Base-by-base conservation (phyloP, 2,797 vertebrate species). In the Microhierax caerulescens region DNA sequence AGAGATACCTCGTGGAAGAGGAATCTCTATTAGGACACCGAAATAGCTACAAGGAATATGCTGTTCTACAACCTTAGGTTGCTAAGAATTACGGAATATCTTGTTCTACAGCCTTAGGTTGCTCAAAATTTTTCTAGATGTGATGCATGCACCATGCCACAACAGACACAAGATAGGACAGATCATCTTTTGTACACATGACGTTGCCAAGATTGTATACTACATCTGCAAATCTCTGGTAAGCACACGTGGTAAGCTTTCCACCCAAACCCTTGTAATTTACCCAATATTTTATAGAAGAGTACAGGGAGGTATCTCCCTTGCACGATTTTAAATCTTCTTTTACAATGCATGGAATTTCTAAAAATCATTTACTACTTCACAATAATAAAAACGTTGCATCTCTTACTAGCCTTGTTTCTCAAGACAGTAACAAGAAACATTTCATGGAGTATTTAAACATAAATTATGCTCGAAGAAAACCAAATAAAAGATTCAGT, bases 61-160 rank as follows among this genome's bases (percentile, higher is more conserved):
- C 70, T 76, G 56, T 59, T 90, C 60, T 60, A 57, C 72, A 60
- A 23, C 43, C 50, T 41, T 23, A 9, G 9, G 41, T 37, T 37
- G 37, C 37, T 37, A 10, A 37, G 37, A 37, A 37, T 37, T 37
- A 50, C 32, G 41, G 75, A 91, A 77, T 24, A 91, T n/a, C 78
- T 67, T 76, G 54, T 59, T 90, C 60, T 60, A 57, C 72, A 61
- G 21, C 43, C 51, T 41, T 23, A 9, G 9, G 41, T 39, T 39
- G 54, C 47, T 83, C 24, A 48, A 27, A 76, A 28, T 37, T 68
- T 72, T 81, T 48, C 73, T 14, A 48, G 56, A 56, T 32, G 10
- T 4, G 17, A 63, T 45, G 50, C 16, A n/a, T 0, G 1, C 45
- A 28, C 32, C 13, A 7, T 0, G 1, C 39, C 60, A 72, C 64